Percentiles rank a stretch among this genome's conserved stretches.
Conservation (phyloP, 1,140 invertebrate species). For the Drosophila sp. region DNA sequence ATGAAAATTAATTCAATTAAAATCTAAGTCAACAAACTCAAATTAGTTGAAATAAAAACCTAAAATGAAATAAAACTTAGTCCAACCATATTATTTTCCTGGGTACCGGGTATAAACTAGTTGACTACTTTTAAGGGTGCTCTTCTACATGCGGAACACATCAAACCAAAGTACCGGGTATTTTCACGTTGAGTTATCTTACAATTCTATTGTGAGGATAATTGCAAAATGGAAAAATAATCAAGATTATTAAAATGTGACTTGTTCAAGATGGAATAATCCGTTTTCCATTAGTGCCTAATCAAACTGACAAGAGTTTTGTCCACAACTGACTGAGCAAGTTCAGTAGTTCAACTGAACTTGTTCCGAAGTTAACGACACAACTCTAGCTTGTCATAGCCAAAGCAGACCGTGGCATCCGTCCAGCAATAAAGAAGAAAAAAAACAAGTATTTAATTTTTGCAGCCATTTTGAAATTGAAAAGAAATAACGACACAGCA, state of each 20-base stretch:
- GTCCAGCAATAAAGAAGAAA: constrained; percentile 30
- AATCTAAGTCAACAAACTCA: constrained; percentile 63
- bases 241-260: neutral
- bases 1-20: constrained; percentile 55
- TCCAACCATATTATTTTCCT: neutral
- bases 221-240: neutral
- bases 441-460: constrained; percentile 57
- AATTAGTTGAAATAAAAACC: constrained; percentile 76
- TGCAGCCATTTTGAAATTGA: constrained; percentile 57
- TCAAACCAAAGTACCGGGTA: neutral
- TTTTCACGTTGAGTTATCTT: neutral
- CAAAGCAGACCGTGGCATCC: constrained; percentile 8
- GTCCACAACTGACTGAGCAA: neutral
- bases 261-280: neutral
- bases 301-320: neutral
- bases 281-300: too few species aligned
- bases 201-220: too few species aligned
- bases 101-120: neutral
- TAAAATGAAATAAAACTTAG: constrained; percentile 45
- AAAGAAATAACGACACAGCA: constrained; percentile 52
- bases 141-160: too few species aligned
- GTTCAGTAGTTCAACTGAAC: constrained; percentile 13
- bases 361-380: constrained; percentile 7
- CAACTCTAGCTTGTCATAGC: neutral
- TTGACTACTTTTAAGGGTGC: neutral